Conservation (phyloP, 2,888 invertebrate species). For the Cheilosia pagana region DNA sequence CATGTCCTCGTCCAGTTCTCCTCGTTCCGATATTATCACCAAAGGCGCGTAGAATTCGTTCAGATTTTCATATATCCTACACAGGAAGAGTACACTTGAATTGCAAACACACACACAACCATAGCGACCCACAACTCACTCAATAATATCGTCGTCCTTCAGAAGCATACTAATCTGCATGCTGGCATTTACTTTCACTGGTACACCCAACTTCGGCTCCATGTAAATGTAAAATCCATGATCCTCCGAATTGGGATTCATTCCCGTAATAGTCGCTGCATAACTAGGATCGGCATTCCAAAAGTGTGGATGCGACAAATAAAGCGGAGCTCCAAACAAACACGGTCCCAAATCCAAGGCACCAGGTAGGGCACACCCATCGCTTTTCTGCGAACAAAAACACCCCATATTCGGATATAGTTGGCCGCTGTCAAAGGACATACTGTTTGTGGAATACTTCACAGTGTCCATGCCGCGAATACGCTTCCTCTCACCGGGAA, state of each 20-base stretch:
- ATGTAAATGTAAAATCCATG: constrained; percentile 88
- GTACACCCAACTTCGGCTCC: constrained; percentile 91
- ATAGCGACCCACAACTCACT: constrained; percentile 84
- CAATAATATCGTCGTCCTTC: constrained; percentile 84
- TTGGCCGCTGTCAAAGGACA: constrained; percentile 89
- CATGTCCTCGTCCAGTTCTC: constrained; percentile 85
- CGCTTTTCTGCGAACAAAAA: constrained; percentile 85
- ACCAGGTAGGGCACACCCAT: constrained; percentile 84
- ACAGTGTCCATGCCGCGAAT: constrained; percentile 78
- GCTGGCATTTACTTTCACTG: constrained; percentile 88
- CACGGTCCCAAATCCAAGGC: constrained; percentile 88
- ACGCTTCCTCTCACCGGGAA: constrained; percentile 76
- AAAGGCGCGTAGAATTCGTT: constrained; percentile 86
- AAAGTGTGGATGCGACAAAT: constrained; percentile 92
- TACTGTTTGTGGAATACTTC: constrained; percentile 85
- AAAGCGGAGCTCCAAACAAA: constrained; percentile 90
- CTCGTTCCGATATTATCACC: constrained; percentile 89
- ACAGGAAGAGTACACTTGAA: constrained; percentile 76
- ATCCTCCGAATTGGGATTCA: constrained; percentile 86
- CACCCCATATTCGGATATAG: constrained; percentile 86
- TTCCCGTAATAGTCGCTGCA: constrained; percentile 86
- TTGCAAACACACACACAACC: background rate
- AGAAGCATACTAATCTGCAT: constrained; percentile 89
- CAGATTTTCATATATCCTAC: constrained; percentile 84
- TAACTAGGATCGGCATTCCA: constrained; percentile 88